Base-by-base conservation (phyloP, 2,888 invertebrate species). In the Oxycera nigricornis region DNA sequence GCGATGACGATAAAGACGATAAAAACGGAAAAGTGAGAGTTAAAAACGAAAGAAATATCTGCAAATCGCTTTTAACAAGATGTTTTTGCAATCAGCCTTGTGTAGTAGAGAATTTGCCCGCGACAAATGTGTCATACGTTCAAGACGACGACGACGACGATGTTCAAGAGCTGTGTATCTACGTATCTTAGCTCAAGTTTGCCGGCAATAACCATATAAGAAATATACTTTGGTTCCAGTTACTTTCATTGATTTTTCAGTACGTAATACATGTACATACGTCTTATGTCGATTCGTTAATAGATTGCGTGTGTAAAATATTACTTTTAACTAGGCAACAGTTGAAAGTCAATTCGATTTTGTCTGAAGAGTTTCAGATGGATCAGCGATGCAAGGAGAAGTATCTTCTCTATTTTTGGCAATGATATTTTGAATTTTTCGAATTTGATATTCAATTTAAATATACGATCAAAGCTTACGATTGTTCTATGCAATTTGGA, bases 81-180 rank as follows among this genome's bases (percentile, higher is more conserved):
- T 59, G 11, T 59, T 59, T 59, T 28, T 59, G 59, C 59, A 59
- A 59, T 39, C 39, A 14, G 39, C 39, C 9, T 3, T 11, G 28
- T 59, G 17, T n/a, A n/a, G n/a, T 59, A 30, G 59, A 59, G 59
- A 59, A 59, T 59, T 59, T 28, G 59, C 59, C 9, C 7, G 17
- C 59, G 59, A 59, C 59, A 59, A 59, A 59, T 59, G 59, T 59
- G 59, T 59, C 59, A 59, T 59, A 28, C 30, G 28, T 6, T n/a
- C n/a, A n/a, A n/a, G n/a, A n/a, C n/a, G n/a, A n/a, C n/a, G n/a
- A n/a, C n/a, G n/a, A n/a, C n/a, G n/a, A n/a, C n/a, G n/a, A n/a
- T n/a, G n/a, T n/a, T n/a, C n/a, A n/a, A n/a, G n/a, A n/a, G n/a
- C n/a, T n/a, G n/a, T n/a, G n/a, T n/a, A n/a, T n/a, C n/a, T n/a